Evolutionary conservation across 2,113 vertebrate genomes (phyloP), one percentile per base, ranked within the genome.

Genomic region (Leucoraja erinaceus): DNA sequence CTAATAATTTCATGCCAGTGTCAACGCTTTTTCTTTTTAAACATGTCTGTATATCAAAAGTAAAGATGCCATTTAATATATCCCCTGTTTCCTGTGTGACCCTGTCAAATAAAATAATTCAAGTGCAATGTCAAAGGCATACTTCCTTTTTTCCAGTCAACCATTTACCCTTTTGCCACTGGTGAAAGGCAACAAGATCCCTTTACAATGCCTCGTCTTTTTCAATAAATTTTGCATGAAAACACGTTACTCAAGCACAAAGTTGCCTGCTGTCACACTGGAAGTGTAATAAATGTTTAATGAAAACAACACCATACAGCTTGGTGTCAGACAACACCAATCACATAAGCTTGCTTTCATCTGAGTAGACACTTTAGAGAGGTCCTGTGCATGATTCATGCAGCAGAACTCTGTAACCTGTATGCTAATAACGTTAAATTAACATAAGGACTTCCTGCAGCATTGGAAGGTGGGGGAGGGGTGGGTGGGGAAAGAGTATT

Each of bases 201-300:
- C 97, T 96, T 97, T 95, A 97, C 97, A 97, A 95, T 93, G 54
- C 93, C 97, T 97, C 94, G 93, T 97, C 97, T 97, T 98, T 97
- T 97, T 96, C 97, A 96, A 98, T 99, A 96, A 98, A 98, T 99
- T 97, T 98, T 98, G 98, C 98, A 99, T 98, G 98, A 97, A 97
- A 98, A 98, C 97, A 96, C 94, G 97, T 96, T 96, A 96, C 94
- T 94, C 95, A 95, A 96, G 97, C 97, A 97, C 96, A 95, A 96
- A 97, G 97, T 96, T 97, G 96, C 97, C 97, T 98, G 98, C 98
- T 99, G 98, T 97, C 98, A 97, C 96, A 96, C 94, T 97, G 97
- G 97, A 97, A 97, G 96, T 96, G 95, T 96, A 96, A 98, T 99
- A 97, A 99, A 99, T 99, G 97, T 99, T 99, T 99, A 98, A 99